Percentiles rank a stretch among this genome's conserved stretches.
Evolutionary conservation across 2,113 vertebrate genomes (phyloP).

Genomic region (Ictalurus furcatus): DNA sequence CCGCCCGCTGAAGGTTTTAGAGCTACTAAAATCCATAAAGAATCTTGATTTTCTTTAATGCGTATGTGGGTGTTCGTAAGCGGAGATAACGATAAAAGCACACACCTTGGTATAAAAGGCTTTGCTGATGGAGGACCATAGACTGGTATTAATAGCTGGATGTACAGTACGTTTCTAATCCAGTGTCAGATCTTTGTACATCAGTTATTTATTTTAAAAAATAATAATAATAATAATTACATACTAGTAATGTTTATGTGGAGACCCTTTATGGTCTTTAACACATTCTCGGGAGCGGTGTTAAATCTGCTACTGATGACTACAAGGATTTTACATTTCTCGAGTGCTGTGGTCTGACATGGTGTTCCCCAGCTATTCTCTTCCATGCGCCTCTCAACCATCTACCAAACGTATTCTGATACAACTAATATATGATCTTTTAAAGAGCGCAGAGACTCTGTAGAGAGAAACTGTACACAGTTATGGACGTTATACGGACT

Average conservation of each 20-base stretch:
- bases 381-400: no score
- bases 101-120: conserved; percentile 22
- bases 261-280: no score
- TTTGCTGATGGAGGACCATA: neutral
- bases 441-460: neutral
- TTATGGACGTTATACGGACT: neutral
- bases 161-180: neutral
- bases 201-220: neutral
- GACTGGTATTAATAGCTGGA: neutral
- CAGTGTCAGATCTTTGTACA: neutral
- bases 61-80: conserved; percentile 6
- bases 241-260: no score
- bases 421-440: no score
- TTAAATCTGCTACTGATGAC: no score
- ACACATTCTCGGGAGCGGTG: no score
- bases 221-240: no score
- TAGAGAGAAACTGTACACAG: neutral
- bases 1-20: conserved; percentile 20
- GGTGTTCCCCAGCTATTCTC: neutral
- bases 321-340: neutral
- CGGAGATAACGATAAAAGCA: conserved; percentile 28
- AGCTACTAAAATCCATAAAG: conserved; percentile 17
- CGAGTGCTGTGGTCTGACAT: neutral
- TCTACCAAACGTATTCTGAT: neutral
- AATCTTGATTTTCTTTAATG: conserved; percentile 27